Evolutionary conservation across 1,140 invertebrate species (phyloP).

Genomic region (Nilaparvata lugens): DNA sequence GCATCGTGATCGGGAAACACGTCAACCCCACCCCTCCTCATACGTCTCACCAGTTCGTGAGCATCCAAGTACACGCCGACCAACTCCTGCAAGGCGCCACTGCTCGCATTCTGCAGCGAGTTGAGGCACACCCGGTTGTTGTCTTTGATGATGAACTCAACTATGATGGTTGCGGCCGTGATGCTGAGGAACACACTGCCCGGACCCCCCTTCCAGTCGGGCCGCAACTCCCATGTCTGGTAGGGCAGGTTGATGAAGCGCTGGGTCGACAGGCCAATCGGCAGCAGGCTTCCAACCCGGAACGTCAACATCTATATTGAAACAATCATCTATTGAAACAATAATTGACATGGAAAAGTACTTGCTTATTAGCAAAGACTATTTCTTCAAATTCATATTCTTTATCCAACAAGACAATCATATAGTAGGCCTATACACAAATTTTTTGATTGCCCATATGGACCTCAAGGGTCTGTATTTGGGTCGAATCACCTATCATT

Average conservation of each 20-base stretch:
- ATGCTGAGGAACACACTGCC: constrained; percentile 49
- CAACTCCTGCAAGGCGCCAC: constrained; percentile 41
- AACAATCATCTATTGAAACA: background rate
- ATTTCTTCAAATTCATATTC: background rate
- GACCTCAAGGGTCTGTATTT: no score
- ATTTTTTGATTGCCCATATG: no score
- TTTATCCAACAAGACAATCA: no score
- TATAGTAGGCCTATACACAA: no score
- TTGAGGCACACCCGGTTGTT: constrained; percentile 41
- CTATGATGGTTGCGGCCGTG: constrained; percentile 54
- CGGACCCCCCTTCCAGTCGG: constrained; percentile 45
- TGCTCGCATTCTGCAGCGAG: constrained; percentile 46
- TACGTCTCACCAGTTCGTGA: constrained; percentile 47
- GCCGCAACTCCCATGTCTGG: constrained; percentile 74
- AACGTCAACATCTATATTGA: constrained; percentile 49
- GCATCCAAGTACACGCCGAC: constrained; percentile 45
- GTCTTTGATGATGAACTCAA: constrained; percentile 49
- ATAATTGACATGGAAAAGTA: background rate
- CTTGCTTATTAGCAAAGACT: no score
- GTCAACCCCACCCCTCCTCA: constrained; percentile 65
- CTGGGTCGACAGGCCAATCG: constrained; percentile 62
- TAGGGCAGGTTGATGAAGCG: constrained; percentile 72
- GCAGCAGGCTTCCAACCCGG: constrained; percentile 60
- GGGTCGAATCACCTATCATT: no score
- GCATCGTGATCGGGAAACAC: constrained; percentile 83